Evolutionary conservation across 2,888 invertebrate species (phyloP).

Genomic region (Harpalus rufipes): DNA sequence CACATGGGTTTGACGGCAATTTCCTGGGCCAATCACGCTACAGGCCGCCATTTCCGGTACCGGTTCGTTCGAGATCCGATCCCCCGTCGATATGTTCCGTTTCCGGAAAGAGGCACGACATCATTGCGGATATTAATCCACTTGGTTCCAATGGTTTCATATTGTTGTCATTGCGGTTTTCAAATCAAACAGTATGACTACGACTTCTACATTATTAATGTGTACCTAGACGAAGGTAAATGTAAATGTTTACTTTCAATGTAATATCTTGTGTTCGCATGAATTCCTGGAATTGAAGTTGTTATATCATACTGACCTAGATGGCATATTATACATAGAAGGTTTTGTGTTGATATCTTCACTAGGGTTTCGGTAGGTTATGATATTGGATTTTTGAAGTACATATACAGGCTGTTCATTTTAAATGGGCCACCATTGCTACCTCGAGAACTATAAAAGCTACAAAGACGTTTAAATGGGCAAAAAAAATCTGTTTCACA

Average conservation of each 20-base stretch:
- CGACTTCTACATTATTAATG: neutral
- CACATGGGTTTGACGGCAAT: conserved; percentile 43
- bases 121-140: conserved; percentile 34
- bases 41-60: conserved; percentile 35
- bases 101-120: conserved; percentile 34
- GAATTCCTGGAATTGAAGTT: neutral
- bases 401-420: too few relatives aligned
- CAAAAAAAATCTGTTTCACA: too few relatives aligned
- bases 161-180: neutral
- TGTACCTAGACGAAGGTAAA: neutral
- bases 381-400: too few relatives aligned
- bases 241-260: neutral
- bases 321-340: neutral
- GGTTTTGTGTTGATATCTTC: too few relatives aligned
- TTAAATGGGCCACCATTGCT: too few relatives aligned
- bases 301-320: neutral
- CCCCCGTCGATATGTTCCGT: conserved; percentile 25
- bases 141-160: neutral
- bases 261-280: neutral
- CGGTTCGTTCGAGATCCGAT: conserved; percentile 26
- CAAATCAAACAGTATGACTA: neutral
- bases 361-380: too few relatives aligned
- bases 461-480: too few relatives aligned
- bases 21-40: conserved; percentile 44
- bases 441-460: too few relatives aligned